These are phyloP conservation scores for Cottus gobio DNA, from an alignment of 2,113 vertebrate species.

Conservation along the genomic window DNA sequence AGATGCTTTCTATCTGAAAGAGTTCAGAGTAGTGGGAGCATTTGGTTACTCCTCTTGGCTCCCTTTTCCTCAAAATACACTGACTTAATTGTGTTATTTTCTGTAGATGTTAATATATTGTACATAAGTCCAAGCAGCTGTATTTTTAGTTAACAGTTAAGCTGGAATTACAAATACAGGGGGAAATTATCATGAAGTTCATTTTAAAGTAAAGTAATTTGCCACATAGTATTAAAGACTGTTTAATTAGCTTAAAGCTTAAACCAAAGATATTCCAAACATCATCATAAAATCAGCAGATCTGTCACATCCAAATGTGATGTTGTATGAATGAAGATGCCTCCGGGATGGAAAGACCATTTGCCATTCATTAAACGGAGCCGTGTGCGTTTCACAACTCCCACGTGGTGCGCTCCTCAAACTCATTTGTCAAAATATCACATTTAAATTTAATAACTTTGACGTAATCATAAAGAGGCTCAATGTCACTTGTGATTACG, in stretches of 20 bases:
- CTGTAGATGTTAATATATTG: background rate
- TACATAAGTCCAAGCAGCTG: background rate
- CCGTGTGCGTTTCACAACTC: background rate
- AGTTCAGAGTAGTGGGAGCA: background rate
- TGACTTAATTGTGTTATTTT: background rate
- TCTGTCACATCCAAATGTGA: background rate
- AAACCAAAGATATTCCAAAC: background rate
- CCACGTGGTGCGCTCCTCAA: background rate
- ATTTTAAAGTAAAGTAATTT: background rate
- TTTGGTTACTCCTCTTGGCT: background rate
- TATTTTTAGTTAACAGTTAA: background rate
- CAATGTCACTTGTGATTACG: conserved; percentile 57
- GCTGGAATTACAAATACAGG: background rate
- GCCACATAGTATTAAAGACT: background rate
- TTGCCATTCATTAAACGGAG: conserved; percentile 29
- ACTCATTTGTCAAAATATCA: conserved; percentile 57
- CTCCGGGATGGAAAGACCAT: background rate
- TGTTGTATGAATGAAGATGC: background rate
- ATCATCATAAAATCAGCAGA: background rate
- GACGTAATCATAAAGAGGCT: conserved; percentile 49
- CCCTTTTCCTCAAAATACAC: conserved; percentile 4
- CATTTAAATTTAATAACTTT: conserved; percentile 43
- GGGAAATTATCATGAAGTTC: background rate
- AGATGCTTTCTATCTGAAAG: conserved; percentile 23
- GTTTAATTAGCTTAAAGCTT: background rate